Percentiles rank a stretch among this genome's conserved stretches.
phyloP scores from a whole-genome alignment of 2,797 vertebrate species.

The Anguilla obscura region DNA sequence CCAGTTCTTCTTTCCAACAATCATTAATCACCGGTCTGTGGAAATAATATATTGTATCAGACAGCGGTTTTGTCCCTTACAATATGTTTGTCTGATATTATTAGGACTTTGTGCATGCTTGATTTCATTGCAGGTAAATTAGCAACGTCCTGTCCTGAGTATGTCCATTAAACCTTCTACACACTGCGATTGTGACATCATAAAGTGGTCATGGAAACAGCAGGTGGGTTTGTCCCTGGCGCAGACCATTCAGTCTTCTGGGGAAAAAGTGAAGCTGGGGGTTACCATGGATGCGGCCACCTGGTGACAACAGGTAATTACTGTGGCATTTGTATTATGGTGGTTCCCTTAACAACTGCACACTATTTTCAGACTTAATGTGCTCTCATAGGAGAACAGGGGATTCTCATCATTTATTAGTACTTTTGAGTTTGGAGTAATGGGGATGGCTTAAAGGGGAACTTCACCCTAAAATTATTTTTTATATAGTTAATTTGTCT shows the following conservation, averaged over 20 bases:
- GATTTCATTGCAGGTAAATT: neutral
- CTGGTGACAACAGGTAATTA: constrained; percentile 49
- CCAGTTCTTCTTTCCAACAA: neutral
- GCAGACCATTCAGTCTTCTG: neutral
- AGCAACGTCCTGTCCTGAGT: constrained; percentile 2
- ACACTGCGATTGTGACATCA: constrained; percentile 11
- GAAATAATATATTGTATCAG: neutral
- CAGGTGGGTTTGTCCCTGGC: constrained; percentile 1
- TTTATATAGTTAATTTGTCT: no score
- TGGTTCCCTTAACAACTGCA: constrained; percentile 44
- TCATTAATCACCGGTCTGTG: neutral
- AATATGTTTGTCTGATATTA: neutral
- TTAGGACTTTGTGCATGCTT: neutral
- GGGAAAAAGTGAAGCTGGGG: constrained; percentile 28
- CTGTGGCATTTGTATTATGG: constrained; percentile 36
- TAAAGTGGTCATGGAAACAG: constrained; percentile 5
- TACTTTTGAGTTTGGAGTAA: neutral
- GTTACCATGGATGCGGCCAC: constrained; percentile 42
- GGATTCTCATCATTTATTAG: constrained; percentile 41
- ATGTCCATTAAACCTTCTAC: neutral
- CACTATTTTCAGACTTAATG: constrained; percentile 49
- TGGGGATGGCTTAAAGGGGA: constrained; percentile 11
- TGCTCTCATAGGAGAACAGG: constrained; percentile 43
- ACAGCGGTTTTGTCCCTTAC: neutral
- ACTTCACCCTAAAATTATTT: no score